Conservation (phyloP, 2,797 vertebrate species). For the Spinibarbus caldwelli region DNA sequence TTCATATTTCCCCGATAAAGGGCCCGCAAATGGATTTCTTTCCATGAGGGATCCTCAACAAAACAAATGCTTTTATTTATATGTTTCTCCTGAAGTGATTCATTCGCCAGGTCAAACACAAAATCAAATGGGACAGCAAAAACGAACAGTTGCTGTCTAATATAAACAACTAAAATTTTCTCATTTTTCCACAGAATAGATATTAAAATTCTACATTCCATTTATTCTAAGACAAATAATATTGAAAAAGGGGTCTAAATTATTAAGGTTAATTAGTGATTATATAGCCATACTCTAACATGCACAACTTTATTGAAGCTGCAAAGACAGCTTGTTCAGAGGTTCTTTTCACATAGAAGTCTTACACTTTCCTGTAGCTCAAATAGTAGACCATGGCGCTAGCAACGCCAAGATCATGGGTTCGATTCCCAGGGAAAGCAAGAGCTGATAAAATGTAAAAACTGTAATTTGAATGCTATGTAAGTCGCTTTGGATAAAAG, state of each 20-base stretch:
- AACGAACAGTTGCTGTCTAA: neutral
- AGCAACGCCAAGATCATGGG: too few species aligned
- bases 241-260: neutral
- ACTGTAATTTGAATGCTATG: too few species aligned
- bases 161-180: neutral
- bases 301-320: neutral
- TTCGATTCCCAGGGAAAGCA: too few species aligned
- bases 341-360: neutral
- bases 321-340: neutral
- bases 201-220: neutral
- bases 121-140: neutral
- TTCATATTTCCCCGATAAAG: slow-evolving; percentile 9
- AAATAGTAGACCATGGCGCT: too few species aligned
- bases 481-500: too few species aligned
- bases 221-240: neutral
- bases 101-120: slow-evolving; percentile 20
- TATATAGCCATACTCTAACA: neutral
- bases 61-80: slow-evolving; percentile 17
- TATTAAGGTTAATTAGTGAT: neutral
- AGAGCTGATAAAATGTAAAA: too few species aligned
- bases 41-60: neutral
- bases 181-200: neutral
- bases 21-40: slow-evolving; percentile 29
- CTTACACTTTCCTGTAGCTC: too few species aligned
- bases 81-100: slow-evolving; percentile 2